Conservation (phyloP, 1,140 invertebrate genomes). For the Schlechtendalia chinensis region DNA sequence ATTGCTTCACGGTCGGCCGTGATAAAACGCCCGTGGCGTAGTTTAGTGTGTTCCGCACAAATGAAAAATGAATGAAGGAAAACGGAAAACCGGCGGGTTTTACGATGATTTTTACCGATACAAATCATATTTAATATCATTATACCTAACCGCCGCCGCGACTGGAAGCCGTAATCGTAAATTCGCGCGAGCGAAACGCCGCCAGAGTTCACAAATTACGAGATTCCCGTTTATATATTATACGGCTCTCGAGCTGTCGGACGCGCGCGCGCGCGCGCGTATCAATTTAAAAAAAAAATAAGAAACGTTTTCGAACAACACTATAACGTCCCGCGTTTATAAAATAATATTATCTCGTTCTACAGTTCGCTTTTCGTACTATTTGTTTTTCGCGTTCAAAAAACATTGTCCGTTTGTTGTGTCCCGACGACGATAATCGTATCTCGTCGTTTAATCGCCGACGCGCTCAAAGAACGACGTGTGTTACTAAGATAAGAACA, state of each 20-base stretch:
- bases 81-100: conserved; percentile 12
- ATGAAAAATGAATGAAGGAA: conserved; percentile 36
- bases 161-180: conserved; percentile 8
- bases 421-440: too few relatives aligned
- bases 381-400: too few relatives aligned
- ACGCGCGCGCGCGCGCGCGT: background rate
- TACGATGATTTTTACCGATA: conserved; percentile 47
- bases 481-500: too few relatives aligned
- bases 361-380: too few relatives aligned
- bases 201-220: conserved; percentile 15
- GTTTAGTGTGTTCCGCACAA: background rate
- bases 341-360: too few relatives aligned
- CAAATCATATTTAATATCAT: conserved; percentile 16
- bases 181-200: background rate
- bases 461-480: too few relatives aligned
- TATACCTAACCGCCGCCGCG: conserved; percentile 14
- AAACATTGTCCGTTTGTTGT: too few relatives aligned
- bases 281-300: too few relatives aligned
- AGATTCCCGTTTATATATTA: background rate
- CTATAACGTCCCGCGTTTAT: too few relatives aligned
- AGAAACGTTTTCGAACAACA: too few relatives aligned
- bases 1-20: conserved; percentile 40
- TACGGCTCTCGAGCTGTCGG: background rate
- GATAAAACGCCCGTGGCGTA: conserved; percentile 23
- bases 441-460: too few relatives aligned